A percentile compares a stretch with the other conserved stretches of the same genome.
Conservation (phyloP, 2,888 invertebrate genomes). For the Orchestes rusci region DNA sequence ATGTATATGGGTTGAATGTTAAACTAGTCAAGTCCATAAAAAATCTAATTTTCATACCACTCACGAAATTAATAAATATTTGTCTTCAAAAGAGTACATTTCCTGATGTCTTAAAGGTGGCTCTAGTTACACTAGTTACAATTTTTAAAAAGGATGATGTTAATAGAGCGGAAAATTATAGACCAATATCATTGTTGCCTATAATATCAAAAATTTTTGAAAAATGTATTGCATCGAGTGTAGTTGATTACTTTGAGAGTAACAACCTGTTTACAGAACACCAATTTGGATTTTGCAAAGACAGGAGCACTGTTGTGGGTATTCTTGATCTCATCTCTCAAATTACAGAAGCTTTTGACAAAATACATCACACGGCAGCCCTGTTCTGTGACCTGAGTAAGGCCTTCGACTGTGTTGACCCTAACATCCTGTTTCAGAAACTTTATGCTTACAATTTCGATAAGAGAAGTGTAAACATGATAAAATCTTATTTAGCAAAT, state of each 20-base stretch:
- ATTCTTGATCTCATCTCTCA: not conserved
- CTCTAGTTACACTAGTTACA: not conserved
- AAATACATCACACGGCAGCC: not conserved
- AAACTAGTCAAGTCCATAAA: too few species aligned
- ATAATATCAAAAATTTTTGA: not conserved
- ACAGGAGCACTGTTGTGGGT: not conserved
- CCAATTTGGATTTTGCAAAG: not conserved
- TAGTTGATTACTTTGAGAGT: not conserved
- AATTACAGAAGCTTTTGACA: constrained; percentile 1
- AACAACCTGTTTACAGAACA: not conserved
- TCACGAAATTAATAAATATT: not conserved
- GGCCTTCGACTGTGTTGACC: constrained; percentile 7
- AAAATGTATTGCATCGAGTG: not conserved
- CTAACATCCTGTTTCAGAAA: constrained; percentile 1
- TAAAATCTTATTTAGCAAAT: not conserved
- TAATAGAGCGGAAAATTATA: not conserved
- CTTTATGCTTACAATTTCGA: not conserved
- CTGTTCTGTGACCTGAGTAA: constrained; percentile 5
- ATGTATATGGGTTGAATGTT: too few species aligned
- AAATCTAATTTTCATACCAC: too few species aligned
- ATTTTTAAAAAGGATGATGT: not conserved
- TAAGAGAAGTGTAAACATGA: not conserved
- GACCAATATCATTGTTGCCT: constrained; percentile 1
- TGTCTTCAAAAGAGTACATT: not conserved
- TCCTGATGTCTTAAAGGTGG: not conserved